Base-by-base conservation (phyloP, 2,113 vertebrate genomes). In the Apteryx owenii region DNA sequence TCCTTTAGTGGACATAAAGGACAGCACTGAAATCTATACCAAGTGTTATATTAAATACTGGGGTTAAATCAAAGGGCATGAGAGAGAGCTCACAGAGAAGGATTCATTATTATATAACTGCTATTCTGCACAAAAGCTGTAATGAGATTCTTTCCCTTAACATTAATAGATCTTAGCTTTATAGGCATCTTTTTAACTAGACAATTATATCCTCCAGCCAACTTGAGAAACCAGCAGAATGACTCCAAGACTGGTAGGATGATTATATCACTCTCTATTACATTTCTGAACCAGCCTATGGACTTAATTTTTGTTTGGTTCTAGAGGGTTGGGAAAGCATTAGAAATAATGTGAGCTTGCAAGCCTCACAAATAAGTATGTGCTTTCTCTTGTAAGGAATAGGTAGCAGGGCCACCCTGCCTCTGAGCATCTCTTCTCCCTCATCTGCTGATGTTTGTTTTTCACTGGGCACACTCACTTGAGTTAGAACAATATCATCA, bases 391-490 rank as follows among this genome's bases (percentile, higher is more conserved):
- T 50, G 18, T 56, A 71, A 78, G 60, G 33, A 94, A 18, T 1
- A 25, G 38, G 4, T 38, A 76, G 50, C 48, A 69, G 22, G 23
- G 28, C 20, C 40, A 26, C 18, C 7, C 51, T 73, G 16, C 5
- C 25, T 20, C 46, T 66, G 54, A 9, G 66, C 4, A 3, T 4
- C 44, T 13, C 10, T 54, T 20, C 28, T 36, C 8, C 77, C 38
- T 65, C 38, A 6, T 2, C 26, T 56, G 26, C 11, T 33, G 69
- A 18, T 53, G 62, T 17, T 48, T 26, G 23, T 33, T 93, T 79
- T 66, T 76, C 61, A 29, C 0, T 11, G 68, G 50, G 54, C 12
- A 71, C 0, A 0, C 70, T 58, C 65, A 9, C 33, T 25, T 33
- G 85, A 48, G 22, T 44, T 87, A 81, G 46, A 71, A 61, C 18